Base-by-base conservation (phyloP, 2,888 invertebrate genomes). In the Sialis fuliginosa region DNA sequence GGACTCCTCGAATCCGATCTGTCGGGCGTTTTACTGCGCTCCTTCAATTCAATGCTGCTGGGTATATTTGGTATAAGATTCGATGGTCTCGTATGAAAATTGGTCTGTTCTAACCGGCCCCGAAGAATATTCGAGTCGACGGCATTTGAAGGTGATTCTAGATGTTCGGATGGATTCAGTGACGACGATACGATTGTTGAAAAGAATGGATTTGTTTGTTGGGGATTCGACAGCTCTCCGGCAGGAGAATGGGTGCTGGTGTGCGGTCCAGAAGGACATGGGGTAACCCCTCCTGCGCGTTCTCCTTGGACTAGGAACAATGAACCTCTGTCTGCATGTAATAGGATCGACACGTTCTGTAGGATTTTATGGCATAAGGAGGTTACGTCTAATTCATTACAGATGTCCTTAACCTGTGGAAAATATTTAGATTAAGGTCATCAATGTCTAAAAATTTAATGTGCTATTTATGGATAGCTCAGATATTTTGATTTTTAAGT, bases 361-460 rank as follows among this genome's bases (percentile, higher is more conserved):
- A 90, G 76, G 61, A 95, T 95, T 71, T 95, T 95, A 74, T 93
- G 92, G 63, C 93, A 93, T 54, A 95, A 69, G 39, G 88, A 88
- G 55, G 90, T 78, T 47, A 93, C 87, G 64, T 95, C 93, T 59
- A 95, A 70, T 67, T 95, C 95, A 67, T 93, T 92, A 68, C 92
- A 91, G 60, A 95, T 93, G 67, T 95, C 93, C 68, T 91, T 87
- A 51, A 87, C 86, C 86, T 86, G 64, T 1, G 62, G 64, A 52
- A 61, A 63, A 57, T 22, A 22, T 22, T 22, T 22, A 22, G 22
- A 22, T n/a, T n/a, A n/a, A n/a, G n/a, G n/a, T n/a, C n/a, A n/a
- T n/a, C n/a, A n/a, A n/a, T n/a, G n/a, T n/a, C n/a, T n/a, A n/a
- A n/a, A n/a, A n/a, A n/a, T n/a, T n/a, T n/a, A n/a, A n/a, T n/a